phyloP scores from a whole-genome alignment of 2,113 vertebrate species.

The Nibea albiflora region DNA sequence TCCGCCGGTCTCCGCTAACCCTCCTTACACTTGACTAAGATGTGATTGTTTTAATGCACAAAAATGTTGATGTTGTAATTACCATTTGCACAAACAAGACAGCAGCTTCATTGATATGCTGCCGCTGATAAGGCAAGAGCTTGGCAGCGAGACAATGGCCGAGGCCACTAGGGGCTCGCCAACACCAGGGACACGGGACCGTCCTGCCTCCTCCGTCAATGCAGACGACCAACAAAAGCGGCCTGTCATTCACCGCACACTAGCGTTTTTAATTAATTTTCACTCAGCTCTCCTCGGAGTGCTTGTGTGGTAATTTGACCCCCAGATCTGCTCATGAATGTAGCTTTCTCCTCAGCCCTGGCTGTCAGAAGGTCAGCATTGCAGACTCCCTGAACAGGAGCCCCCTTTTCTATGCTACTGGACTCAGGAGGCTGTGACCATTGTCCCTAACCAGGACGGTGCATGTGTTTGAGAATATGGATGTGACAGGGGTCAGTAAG shows the following conservation, averaged over 20 bases:
- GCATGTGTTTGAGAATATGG: slow-evolving; percentile 26
- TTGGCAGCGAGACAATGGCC: slow-evolving; percentile 92
- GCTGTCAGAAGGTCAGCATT: slow-evolving; percentile 81
- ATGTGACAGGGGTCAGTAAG: slow-evolving; percentile 52
- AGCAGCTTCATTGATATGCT: slow-evolving; percentile 97
- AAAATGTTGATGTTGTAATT: slow-evolving; percentile 99
- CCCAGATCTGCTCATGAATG: slow-evolving; percentile 80
- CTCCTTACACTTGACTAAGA: slow-evolving; percentile 79
- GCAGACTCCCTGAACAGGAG: slow-evolving; percentile 64
- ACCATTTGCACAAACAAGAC: slow-evolving; percentile 92
- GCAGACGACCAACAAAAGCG: slow-evolving; percentile 91
- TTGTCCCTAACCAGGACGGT: slow-evolving; percentile 61
- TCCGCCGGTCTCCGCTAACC: slow-evolving; percentile 49
- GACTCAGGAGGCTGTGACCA: slow-evolving; percentile 62
- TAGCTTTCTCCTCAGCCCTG: slow-evolving; percentile 71
- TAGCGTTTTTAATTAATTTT: slow-evolving; percentile 99
- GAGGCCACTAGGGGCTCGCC: slow-evolving; percentile 88
- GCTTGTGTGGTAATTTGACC: slow-evolving; percentile 80
- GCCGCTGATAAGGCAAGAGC: slow-evolving; percentile 87
- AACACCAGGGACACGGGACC: slow-evolving; percentile 89
- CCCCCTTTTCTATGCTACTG: slow-evolving; percentile 49
- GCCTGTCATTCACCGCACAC: slow-evolving; percentile 90
- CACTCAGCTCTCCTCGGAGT: slow-evolving; percentile 91
- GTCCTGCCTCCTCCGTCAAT: slow-evolving; percentile 93
- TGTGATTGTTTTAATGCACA: slow-evolving; percentile 91